Base-by-base conservation (phyloP, 2,888 invertebrate species). In the Neocrepidodera transversa region DNA sequence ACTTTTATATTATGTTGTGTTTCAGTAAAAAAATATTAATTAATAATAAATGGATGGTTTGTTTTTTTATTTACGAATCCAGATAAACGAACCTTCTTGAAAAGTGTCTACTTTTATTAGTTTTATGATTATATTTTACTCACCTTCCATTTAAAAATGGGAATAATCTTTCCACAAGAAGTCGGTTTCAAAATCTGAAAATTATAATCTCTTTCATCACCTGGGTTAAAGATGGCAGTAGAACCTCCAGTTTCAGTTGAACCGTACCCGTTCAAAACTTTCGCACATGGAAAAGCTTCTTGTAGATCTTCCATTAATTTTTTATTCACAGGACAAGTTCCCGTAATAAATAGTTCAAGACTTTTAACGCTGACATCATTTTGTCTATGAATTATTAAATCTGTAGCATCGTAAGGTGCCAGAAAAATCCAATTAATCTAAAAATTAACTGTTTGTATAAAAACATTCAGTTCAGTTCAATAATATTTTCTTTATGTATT, bases 121-220 rank as follows among this genome's bases (percentile, higher is more conserved):
- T 30, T 14, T 18, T 11, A 30, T 13, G 4, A n/a, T 13, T 2
- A 23, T 23, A 2, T 23, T 11, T 6, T 8, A 2, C 69, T 23
- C 78, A 35, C 85, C 84, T 4, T 74, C 59, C 63, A 65, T 8
- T 18, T 11, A 10, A 58, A 16, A 13, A 7, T 14, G 5, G 7
- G 7, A 8, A 7, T 23, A 1, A 66, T 53, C 38, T 50, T 64
- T 0, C 66, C 66, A 35, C 55, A 59, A 7, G 64, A 64, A 2
- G 11, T 10, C 1, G 61, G 65, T 28, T 65, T 61, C 6, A 32
- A 40, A 7, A 48, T 17, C 17, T 62, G 60, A 43, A 65, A 11
- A n/a, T 20, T 28, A 4, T 45, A 7, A 18, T 63, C 61, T 26
- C 57, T 52, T 1, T 58, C 51, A 28, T 48, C 35, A 2, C 10